Conservation (phyloP, 2,797 vertebrate genomes). For the Premnoplex brunnescens region DNA sequence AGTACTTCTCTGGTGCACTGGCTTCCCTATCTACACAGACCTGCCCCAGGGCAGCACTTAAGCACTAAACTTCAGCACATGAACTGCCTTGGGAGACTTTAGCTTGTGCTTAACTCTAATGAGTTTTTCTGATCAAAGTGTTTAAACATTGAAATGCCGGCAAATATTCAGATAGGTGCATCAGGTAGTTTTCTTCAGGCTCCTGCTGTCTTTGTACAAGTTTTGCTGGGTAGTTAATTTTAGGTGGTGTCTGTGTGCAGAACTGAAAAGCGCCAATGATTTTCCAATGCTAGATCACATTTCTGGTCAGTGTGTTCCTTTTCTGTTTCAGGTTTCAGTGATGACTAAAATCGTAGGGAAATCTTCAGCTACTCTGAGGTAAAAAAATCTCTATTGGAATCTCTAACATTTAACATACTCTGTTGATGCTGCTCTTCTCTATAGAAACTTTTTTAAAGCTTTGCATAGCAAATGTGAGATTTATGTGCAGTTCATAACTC, state of each 20-base stretch:
- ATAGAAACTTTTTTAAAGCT: neutral
- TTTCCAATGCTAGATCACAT: neutral
- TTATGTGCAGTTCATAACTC: neutral
- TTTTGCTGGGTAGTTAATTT: neutral
- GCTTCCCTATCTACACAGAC: neutral
- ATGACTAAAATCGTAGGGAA: neutral
- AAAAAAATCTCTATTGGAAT: neutral
- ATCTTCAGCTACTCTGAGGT: neutral
- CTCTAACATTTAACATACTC: neutral
- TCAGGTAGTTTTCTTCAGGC: neutral
- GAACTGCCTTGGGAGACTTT: neutral
- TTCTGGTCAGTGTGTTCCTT: neutral
- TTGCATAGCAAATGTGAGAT: neutral
- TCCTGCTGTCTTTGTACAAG: neutral
- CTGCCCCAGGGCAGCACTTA: neutral
- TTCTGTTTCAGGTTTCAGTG: slow-evolving; percentile 3
- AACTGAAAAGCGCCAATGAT: neutral
- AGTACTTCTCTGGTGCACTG: neutral
- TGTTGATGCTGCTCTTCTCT: neutral
- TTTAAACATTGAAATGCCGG: neutral
- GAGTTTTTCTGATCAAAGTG: neutral
- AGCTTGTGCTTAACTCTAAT: neutral
- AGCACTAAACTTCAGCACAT: neutral
- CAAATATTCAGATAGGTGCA: neutral
- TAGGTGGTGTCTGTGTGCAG: neutral